Base-by-base conservation (phyloP, 2,113 vertebrate genomes). In the Phalacrocorax aristotelis region DNA sequence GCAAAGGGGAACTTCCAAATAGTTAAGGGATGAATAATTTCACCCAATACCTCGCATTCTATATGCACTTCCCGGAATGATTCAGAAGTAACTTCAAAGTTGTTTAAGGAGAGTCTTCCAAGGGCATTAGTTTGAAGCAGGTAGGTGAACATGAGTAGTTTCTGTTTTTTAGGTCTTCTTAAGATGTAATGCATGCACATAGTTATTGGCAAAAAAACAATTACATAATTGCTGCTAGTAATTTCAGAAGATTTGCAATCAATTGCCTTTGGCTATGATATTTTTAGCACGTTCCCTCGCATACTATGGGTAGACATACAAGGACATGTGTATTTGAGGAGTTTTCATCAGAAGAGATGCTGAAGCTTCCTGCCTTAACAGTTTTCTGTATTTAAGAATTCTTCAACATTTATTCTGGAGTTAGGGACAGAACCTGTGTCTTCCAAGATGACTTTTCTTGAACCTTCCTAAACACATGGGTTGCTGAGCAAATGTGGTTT, bases 301-400 rank as follows among this genome's bases (percentile, higher is more conserved):
- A 55, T 13, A 7, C 4, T 38, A 3, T 21, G 8, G 0, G 0
- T 40, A 46, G 30, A 46, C 10, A 20, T 60, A 51, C 6, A n/a
- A 66, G 22, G 27, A 49, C 2, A 21, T 75, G 27, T 3, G 9
- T 74, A 61, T 34, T 36, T 77, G 46, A 89, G 22, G 22, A 36
- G 26, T 55, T 65, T 57, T 38, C 30, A 68, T 72, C 14, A 79
- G 13, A 14, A 74, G 84, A 71, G 22, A 76, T 57, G 38, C 15
- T 38, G 18, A 74, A 61, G 20, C 69, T 83, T 93, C 18, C 46
- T 69, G 27, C 27, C 80, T 76, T 93, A 25, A 25, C 42, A 13
- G 34, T 48, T 74, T 94, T 91, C n/a, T 58, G 6, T 38, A 70
- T 68, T 42, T 80, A 68, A 75, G 34, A 89, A 77, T 75, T 62